A percentile compares a stretch with the other conserved stretches of the same genome.
Conservation (phyloP, 2,888 invertebrate species). For the Folsomia manolachei region DNA sequence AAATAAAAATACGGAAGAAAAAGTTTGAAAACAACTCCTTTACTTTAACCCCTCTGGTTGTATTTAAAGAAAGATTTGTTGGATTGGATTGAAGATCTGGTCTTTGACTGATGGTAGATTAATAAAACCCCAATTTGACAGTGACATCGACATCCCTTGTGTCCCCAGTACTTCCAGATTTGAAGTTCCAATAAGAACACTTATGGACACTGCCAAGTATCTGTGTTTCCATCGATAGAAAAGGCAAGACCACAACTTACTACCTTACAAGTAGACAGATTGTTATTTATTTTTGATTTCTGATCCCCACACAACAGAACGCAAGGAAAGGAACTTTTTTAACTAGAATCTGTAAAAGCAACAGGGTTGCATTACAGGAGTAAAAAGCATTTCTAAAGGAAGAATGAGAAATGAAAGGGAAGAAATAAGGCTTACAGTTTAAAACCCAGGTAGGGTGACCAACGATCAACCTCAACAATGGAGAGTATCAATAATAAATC, state of each 20-base stretch:
- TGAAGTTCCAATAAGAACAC: too few species aligned
- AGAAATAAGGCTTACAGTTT: background rate
- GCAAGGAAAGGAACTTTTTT: background rate
- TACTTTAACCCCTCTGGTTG: background rate
- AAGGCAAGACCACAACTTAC: background rate
- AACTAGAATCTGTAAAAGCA: too few species aligned
- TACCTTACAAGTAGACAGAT: too few species aligned
- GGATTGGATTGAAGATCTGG: background rate
- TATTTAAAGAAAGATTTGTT: background rate
- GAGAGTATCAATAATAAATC: slow-evolving; percentile 5
- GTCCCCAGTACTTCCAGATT: background rate
- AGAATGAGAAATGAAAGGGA: background rate
- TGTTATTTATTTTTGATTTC: slow-evolving; percentile 5
- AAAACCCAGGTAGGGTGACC: background rate
- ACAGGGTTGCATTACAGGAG: background rate
- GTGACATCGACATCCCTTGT: slow-evolving; percentile 9
- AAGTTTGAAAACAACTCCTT: background rate
- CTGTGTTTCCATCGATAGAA: too few species aligned
- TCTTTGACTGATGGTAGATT: slow-evolving; percentile 7
- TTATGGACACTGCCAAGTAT: background rate
- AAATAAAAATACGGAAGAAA: background rate
- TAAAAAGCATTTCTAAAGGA: background rate
- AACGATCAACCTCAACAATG: background rate
- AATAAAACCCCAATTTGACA: slow-evolving; percentile 18
- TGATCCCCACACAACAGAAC: background rate